These are phyloP conservation scores for Ericerus pela DNA, from an alignment of 1,140 invertebrate species.

Conservation along the genomic window DNA sequence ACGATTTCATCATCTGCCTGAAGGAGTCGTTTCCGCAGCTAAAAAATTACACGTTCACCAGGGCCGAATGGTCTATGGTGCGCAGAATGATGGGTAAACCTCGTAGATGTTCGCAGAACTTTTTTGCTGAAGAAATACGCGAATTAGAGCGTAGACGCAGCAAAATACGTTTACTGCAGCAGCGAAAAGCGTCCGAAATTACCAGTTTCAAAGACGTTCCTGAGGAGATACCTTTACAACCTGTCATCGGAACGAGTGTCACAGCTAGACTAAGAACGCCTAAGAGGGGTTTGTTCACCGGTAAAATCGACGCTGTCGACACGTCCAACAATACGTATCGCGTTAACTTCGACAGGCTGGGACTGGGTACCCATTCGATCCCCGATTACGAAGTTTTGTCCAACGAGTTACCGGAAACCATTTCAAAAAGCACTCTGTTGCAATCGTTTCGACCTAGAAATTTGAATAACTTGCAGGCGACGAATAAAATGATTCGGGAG, in stretches of 20 bases:
- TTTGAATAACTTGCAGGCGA: conserved; percentile 8
- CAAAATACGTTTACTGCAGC: conserved; percentile 86
- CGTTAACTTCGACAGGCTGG: conserved; percentile 86
- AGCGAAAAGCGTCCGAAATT: conserved; percentile 73
- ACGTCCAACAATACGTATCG: conserved; percentile 94
- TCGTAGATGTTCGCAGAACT: conserved; percentile 78
- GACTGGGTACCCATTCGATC: conserved; percentile 88
- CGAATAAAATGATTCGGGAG: conserved; percentile 15
- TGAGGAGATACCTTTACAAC: conserved; percentile 84
- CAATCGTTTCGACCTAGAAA: conserved; percentile 55
- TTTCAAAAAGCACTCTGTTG: conserved; percentile 71
- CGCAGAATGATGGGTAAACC: conserved; percentile 94
- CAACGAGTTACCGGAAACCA: conserved; percentile 79
- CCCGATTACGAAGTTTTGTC: conserved; percentile 93
- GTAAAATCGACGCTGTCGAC: conserved; percentile 92
- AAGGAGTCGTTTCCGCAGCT: conserved; percentile 89
- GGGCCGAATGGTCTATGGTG: conserved; percentile 91
- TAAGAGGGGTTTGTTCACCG: conserved; percentile 93
- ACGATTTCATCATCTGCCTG: conserved; percentile 90
- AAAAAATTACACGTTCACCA: conserved; percentile 65
- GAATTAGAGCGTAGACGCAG: conserved; percentile 79
- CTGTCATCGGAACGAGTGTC: conserved; percentile 94
- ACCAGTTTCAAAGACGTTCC: conserved; percentile 78
- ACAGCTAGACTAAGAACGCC: conserved; percentile 76
- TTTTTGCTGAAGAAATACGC: conserved; percentile 86